Percentiles rank a stretch among this genome's conserved stretches.
These are phyloP conservation scores for Oreochromis spilurus DNA, from an alignment of 2,113 vertebrate genomes.

Conservation along the genomic window DNA sequence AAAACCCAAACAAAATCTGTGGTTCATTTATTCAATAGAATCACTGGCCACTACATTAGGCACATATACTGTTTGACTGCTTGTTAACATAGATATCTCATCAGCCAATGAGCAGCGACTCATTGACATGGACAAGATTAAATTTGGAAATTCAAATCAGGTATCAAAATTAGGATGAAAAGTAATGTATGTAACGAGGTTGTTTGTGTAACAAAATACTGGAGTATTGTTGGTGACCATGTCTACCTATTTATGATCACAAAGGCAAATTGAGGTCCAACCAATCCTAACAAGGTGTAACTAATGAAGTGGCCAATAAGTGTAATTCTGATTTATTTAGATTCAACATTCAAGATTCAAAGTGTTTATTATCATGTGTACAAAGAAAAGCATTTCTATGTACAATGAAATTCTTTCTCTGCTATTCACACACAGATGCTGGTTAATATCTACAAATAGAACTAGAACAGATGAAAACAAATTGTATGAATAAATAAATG, in stretches of 20 bases:
- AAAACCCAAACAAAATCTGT: fast-evolving
- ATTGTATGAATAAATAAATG: too few species aligned
- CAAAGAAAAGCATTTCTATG: too few species aligned
- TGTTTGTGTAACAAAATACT: neutral
- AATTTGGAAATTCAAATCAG: neutral
- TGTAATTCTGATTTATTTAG: neutral
- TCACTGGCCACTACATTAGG: neutral
- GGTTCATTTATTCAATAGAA: neutral
- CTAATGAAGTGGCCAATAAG: neutral
- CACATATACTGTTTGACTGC: neutral
- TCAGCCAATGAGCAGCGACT: neutral
- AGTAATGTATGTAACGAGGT: neutral
- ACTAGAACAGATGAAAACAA: too few species aligned
- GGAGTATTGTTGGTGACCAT: neutral
- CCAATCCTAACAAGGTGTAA: neutral
- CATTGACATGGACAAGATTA: too few species aligned
- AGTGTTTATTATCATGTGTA: too few species aligned
- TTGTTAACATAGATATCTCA: fast-evolving
- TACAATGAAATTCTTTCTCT: too few species aligned
- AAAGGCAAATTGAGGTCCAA: fast-evolving
- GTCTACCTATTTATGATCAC: neutral
- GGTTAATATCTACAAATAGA: too few species aligned
- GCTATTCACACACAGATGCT: too few species aligned
- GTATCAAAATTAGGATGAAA: neutral
- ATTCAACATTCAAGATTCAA: too few species aligned